Evolutionary conservation across 2,888 invertebrate genomes (phyloP).

Genomic region (Spisula subtruncata): DNA sequence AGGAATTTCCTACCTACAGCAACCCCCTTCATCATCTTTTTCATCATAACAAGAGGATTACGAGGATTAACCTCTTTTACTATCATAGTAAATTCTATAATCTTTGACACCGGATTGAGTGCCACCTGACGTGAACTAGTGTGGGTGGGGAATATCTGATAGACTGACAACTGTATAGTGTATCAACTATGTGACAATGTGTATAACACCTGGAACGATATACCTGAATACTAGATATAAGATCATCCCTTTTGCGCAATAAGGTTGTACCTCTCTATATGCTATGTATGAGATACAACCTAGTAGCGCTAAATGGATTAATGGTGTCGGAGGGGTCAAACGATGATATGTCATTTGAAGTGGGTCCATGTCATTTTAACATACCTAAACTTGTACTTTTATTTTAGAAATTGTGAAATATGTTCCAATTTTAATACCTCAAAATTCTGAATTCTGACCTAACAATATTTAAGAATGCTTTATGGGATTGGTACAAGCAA

Average conservation of each 20-base stretch:
- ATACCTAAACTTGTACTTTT: too few relatives aligned
- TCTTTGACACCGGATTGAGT: background rate
- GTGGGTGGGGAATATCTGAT: background rate
- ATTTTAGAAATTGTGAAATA: too few relatives aligned
- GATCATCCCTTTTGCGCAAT: background rate
- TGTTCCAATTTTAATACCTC: too few relatives aligned
- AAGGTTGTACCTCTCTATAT: too few relatives aligned
- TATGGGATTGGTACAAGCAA: too few relatives aligned
- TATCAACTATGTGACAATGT: background rate
- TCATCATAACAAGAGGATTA: too few relatives aligned
- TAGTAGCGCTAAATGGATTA: too few relatives aligned
- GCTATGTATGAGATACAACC: too few relatives aligned
- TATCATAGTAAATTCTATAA: background rate
- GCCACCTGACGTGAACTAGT: background rate
- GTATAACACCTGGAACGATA: background rate
- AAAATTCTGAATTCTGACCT: background rate
- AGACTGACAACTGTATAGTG: background rate
- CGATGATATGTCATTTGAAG: background rate
- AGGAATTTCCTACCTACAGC: background rate
- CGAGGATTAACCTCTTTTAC: background rate
- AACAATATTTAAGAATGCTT: too few relatives aligned
- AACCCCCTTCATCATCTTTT: too few relatives aligned
- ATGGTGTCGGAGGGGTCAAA: background rate
- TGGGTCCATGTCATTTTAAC: background rate
- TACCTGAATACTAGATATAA: too few relatives aligned